Evolutionary conservation across 2,113 vertebrate genomes (phyloP).

Genomic region (Alaudala cheleensis): DNA sequence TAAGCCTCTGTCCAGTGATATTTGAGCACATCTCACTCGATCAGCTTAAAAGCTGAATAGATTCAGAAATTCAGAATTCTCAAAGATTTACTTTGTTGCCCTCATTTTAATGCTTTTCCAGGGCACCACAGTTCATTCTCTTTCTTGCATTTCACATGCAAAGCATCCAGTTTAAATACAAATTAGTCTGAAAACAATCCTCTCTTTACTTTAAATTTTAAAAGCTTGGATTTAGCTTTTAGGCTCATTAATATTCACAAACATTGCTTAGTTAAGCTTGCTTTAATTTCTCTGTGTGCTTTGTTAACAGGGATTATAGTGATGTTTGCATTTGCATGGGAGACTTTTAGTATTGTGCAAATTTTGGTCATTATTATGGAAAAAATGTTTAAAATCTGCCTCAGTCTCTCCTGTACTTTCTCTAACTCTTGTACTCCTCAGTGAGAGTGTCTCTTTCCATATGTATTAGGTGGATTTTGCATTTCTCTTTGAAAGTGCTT

Average conservation of each 20-base stretch:
- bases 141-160: slow-evolving; percentile 57
- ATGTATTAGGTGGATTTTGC: slow-evolving; percentile 9
- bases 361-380: slow-evolving; percentile 62
- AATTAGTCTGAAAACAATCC: slow-evolving; percentile 77
- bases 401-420: neutral
- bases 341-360: slow-evolving; percentile 70
- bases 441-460: slow-evolving; percentile 14
- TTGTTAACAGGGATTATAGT: slow-evolving; percentile 79
- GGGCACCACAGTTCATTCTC: slow-evolving; percentile 10
- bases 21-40: neutral
- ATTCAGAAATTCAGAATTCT: neutral
- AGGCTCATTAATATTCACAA: slow-evolving; percentile 78
- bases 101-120: neutral
- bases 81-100: neutral
- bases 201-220: slow-evolving; percentile 65
- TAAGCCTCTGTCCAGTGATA: neutral
- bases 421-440: slow-evolving; percentile 6
- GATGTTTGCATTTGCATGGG: slow-evolving; percentile 75
- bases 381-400: neutral
- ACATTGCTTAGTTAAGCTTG: slow-evolving; percentile 75
- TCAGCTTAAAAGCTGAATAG: neutral
- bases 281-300: slow-evolving; percentile 79
- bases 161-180: slow-evolving; percentile 71
- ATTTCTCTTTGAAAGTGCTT: neutral
- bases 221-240: slow-evolving; percentile 75